phyloP scores from a whole-genome alignment of 2,888 invertebrate genomes.

The Trisateles emortualis region DNA sequence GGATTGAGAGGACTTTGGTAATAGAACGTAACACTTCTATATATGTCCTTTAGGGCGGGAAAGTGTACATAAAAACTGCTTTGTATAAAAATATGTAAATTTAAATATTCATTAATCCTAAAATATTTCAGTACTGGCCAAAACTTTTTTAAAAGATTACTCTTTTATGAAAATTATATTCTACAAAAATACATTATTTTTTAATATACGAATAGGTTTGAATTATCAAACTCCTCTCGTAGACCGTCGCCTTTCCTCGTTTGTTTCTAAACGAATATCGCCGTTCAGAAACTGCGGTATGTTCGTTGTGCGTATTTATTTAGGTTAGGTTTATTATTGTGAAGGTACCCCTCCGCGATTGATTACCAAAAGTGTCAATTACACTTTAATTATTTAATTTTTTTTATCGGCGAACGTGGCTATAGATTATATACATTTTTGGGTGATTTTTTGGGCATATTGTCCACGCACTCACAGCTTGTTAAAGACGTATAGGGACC shows the following conservation, averaged over 20 bases:
- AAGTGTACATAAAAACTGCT: conserved; percentile 10
- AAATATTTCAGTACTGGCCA: neutral
- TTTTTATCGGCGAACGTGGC: conserved; percentile 28
- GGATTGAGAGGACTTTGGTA: conserved; percentile 41
- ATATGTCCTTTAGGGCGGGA: neutral
- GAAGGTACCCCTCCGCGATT: conserved; percentile 53
- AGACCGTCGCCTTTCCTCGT: conserved; percentile 38
- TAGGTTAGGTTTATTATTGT: conserved; percentile 50
- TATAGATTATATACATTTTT: conserved; percentile 11
- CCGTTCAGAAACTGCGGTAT: conserved; percentile 35
- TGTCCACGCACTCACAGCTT: conserved; percentile 13
- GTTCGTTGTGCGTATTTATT: conserved; percentile 50
- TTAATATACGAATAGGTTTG: neutral
- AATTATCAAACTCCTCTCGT: conserved; percentile 36
- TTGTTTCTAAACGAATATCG: conserved; percentile 37
- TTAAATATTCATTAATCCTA: neutral
- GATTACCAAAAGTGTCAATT: conserved; percentile 43
- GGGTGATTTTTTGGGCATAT: conserved; percentile 17
- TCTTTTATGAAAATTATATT: neutral
- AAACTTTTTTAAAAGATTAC: neutral
- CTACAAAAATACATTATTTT: neutral
- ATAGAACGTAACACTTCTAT: conserved; percentile 14
- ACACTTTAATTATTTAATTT: conserved; percentile 36
- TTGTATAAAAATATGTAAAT: conserved; percentile 23
- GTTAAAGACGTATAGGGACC: conserved; percentile 11